Evolutionary conservation across 2,113 vertebrate genomes (phyloP).

Genomic region (Triplophysa siluroides): DNA sequence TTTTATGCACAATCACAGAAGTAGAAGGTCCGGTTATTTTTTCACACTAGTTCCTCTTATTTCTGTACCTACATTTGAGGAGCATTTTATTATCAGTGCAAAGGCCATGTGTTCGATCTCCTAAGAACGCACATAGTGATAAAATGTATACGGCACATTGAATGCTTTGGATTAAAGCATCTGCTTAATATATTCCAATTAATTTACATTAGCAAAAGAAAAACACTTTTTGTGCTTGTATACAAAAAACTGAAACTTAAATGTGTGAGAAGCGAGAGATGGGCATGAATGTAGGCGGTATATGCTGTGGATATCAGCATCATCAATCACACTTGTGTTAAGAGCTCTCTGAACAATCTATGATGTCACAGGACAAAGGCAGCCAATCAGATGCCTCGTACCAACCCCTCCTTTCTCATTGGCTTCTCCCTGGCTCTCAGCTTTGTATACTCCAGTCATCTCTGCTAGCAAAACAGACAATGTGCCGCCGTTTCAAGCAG

Average conservation of each 20-base stretch:
- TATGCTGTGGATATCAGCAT: conserved; percentile 43
- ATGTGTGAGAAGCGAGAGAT: not conserved
- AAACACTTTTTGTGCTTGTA: no score
- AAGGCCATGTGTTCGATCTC: no score
- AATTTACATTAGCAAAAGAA: no score
- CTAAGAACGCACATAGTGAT: no score
- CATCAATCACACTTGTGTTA: conserved; percentile 37
- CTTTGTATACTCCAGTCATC: conserved; percentile 54
- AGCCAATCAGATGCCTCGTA: conserved; percentile 52
- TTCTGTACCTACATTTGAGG: no score
- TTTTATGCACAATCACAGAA: no score
- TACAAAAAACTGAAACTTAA: not conserved
- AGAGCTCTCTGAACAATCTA: conserved; percentile 33
- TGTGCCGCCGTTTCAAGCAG: conserved; percentile 55
- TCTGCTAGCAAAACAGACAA: conserved; percentile 54
- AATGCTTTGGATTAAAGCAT: no score
- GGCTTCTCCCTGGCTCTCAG: conserved; percentile 47
- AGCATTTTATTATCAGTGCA: no score
- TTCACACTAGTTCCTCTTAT: no score
- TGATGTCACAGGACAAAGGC: conserved; percentile 45
- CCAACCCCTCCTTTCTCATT: conserved; percentile 38
- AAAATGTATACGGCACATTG: no score
- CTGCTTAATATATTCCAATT: no score
- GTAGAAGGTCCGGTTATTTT: no score
- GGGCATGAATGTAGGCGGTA: conserved; percentile 37